phyloP scores from a whole-genome alignment of 2,113 vertebrate species.

The Pogona vitticeps region DNA sequence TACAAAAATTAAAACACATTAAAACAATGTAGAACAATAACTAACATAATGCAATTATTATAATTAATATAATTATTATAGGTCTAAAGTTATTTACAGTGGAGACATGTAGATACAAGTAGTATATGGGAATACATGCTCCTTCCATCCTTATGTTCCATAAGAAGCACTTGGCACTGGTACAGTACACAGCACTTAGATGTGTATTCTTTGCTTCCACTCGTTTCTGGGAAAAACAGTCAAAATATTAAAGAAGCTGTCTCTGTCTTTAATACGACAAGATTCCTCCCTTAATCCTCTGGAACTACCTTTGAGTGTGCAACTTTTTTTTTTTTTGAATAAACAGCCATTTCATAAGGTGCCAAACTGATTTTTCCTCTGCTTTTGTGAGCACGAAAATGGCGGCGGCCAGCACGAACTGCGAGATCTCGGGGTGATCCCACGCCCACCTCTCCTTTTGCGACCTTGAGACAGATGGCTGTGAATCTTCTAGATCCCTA shows the following conservation, averaged over 20 bases:
- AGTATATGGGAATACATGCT: too few species aligned
- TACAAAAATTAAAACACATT: too few species aligned
- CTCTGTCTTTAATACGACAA: neutral
- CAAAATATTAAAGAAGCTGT: slow-evolving; percentile 27
- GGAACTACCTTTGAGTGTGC: neutral
- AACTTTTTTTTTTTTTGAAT: too few species aligned
- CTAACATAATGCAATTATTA: too few species aligned
- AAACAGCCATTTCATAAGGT: slow-evolving; percentile 42
- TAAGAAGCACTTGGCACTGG: too few species aligned
- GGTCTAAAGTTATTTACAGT: too few species aligned
- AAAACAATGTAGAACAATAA: too few species aligned
- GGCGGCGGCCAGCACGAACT: neutral
- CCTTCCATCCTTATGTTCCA: neutral
- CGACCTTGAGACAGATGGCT: neutral
- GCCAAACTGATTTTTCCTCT: slow-evolving; percentile 19
- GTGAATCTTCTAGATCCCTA: neutral
- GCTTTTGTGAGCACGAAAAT: slow-evolving; percentile 49
- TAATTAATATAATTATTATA: too few species aligned
- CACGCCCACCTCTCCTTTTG: rapidly evolving
- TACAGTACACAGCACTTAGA: neutral
- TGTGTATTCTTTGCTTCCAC: neutral
- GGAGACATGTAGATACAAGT: neutral
- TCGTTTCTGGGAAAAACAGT: neutral
- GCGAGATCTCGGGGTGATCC: neutral
- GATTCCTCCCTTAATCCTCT: neutral